Percentiles rank a stretch among this genome's conserved stretches.
Conservation (phyloP, 2,113 vertebrate species). For the Chaenogobius annularis region DNA sequence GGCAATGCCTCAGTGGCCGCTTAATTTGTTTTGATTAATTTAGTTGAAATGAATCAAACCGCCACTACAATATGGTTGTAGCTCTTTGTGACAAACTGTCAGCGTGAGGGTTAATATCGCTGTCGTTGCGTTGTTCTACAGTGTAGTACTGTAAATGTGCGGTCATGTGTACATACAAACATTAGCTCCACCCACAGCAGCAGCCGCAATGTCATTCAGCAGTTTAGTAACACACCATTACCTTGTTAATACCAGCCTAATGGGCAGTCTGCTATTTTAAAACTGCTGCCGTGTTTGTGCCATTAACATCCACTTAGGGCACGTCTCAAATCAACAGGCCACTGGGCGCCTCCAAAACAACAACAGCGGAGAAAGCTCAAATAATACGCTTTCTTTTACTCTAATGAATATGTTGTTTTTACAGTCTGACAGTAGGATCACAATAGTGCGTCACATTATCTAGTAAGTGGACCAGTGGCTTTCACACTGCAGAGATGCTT, state of each 20-base stretch:
- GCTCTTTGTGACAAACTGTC: neutral
- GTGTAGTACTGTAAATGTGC: slow-evolving; percentile 6
- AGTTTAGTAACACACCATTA: slow-evolving; percentile 88
- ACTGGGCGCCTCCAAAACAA: slow-evolving; percentile 54
- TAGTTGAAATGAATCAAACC: no score
- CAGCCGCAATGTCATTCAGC: slow-evolving; percentile 74
- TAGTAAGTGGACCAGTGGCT: neutral
- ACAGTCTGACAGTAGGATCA: neutral
- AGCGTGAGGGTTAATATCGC: neutral
- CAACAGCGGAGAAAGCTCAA: slow-evolving; percentile 57
- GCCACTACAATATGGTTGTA: neutral
- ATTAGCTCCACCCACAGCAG: slow-evolving; percentile 38
- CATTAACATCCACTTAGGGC: slow-evolving; percentile 78
- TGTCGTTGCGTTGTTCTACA: neutral
- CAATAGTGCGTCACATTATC: neutral
- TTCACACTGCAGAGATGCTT: neutral
- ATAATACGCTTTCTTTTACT: slow-evolving; percentile 43
- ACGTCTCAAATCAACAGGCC: slow-evolving; percentile 65
- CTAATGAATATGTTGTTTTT: slow-evolving; percentile 12
- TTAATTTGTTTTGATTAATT: no score
- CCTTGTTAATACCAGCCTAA: slow-evolving; percentile 83
- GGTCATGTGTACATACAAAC: slow-evolving; percentile 31
- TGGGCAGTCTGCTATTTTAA: slow-evolving; percentile 83
- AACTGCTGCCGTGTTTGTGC: slow-evolving; percentile 77
- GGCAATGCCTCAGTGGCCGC: no score